Percentiles rank a stretch among this genome's conserved stretches.
These are phyloP conservation scores for Tiliacea citrago DNA, from an alignment of 2,888 invertebrate species.

Conservation along the genomic window DNA sequence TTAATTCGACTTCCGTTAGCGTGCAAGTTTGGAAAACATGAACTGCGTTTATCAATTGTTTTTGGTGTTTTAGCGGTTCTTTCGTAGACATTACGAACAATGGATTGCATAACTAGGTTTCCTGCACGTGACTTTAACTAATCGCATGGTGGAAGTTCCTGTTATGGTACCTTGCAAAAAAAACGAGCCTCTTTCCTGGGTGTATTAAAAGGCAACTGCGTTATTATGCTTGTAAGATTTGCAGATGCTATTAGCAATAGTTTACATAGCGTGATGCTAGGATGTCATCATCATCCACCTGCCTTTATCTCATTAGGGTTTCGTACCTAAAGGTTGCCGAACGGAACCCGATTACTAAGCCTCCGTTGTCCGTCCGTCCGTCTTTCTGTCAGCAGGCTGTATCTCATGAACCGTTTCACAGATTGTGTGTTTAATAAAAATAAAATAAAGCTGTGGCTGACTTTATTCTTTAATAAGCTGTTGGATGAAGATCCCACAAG, in stretches of 20 bases:
- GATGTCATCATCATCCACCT: too few species aligned
- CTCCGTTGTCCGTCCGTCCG: too few species aligned
- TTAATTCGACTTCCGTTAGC: slow-evolving; percentile 62
- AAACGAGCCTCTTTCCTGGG: not conserved
- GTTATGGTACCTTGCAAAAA: slow-evolving; percentile 24
- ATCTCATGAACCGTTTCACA: too few species aligned
- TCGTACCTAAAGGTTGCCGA: too few species aligned
- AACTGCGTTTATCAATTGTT: slow-evolving; percentile 61
- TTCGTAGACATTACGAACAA: slow-evolving; percentile 62
- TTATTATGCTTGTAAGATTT: not conserved
- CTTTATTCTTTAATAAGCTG: too few species aligned
- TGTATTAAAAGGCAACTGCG: not conserved
- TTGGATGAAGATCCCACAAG: too few species aligned
- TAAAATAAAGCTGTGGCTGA: too few species aligned
- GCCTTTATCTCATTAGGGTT: too few species aligned
- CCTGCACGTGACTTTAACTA: slow-evolving; percentile 56
- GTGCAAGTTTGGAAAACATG: slow-evolving; percentile 73
- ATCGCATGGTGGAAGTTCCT: slow-evolving; percentile 20
- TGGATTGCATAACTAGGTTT: slow-evolving; percentile 62
- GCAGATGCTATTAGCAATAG: not conserved
- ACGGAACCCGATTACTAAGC: too few species aligned
- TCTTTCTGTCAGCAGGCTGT: too few species aligned
- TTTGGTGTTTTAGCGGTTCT: slow-evolving; percentile 55
- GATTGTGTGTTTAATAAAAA: too few species aligned
- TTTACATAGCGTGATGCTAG: not conserved